Evolutionary conservation across 2,888 invertebrate genomes (phyloP), one percentile per base, ranked within the genome.

Genomic region (Cerceris rybyensis): DNA sequence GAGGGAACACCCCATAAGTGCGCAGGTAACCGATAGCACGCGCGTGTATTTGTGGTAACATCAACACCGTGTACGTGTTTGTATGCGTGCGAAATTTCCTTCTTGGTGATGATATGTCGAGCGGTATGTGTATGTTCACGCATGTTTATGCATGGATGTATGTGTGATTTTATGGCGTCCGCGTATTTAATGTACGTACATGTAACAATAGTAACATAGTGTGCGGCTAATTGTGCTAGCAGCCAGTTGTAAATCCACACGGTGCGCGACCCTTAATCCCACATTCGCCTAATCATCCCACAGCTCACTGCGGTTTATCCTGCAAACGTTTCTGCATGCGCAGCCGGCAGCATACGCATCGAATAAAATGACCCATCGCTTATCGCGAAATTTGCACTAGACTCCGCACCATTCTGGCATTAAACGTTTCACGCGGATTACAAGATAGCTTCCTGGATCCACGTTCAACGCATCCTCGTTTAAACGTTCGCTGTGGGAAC

Each of bases 51-150:
- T 64, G 58, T 41, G 81, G 79, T 73, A 75, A 73, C 55, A 55
- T 64, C 60, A 49, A 61, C 74, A 55, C 61, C 61, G 75, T 52
- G 74, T 80, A 66, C 46, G 16, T 58, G 60, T 71, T 9, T 65
- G 59, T 69, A 65, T 82, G 80, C 71, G 75, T 84, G 85, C 81
- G 74, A 79, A 7, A n/a, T 16, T 8, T 42, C 81, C 86, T 82
- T 78, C 83, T 83, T 83, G 86, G 75, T 83, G 82, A 82, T 88
- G 87, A 89, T 86, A 87, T 80, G 86, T 86, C 58, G 75, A 79
- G 84, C 83, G 70, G 81, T 78, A 55, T 68, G 59, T 64, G 59
- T 65, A 64, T 49, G 70, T 83, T 82, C 74, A 79, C 28, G 28
- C 28, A 28, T 28, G 28, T 28, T 28, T 28, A 46, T 46, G 9